phyloP scores from a whole-genome alignment of 2,888 invertebrate genomes.

The Rhopalosiphum nymphaeae region DNA sequence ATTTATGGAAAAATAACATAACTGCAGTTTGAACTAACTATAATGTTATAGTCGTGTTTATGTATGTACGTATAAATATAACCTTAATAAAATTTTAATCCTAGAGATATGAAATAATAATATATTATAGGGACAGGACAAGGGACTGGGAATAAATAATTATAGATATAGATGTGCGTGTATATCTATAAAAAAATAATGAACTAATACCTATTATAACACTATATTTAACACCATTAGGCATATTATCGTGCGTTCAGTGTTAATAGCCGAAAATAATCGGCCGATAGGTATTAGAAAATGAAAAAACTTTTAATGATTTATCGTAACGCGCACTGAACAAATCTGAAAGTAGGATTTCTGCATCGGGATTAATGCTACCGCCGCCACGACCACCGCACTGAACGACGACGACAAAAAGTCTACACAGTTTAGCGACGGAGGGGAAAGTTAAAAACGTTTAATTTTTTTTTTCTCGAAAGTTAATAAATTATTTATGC shows the following conservation, averaged over 20 bases:
- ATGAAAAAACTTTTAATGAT: constrained; percentile 21
- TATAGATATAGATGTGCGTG: background rate
- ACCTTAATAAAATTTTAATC: too few species aligned
- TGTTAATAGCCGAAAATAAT: background rate
- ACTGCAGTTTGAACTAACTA: background rate
- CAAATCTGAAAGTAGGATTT: background rate
- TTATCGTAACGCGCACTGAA: background rate
- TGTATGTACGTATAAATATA: too few species aligned
- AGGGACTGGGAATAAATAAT: background rate
- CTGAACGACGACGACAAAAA: background rate
- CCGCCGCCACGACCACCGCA: background rate
- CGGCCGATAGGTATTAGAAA: background rate
- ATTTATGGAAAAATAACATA: background rate
- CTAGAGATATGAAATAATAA: background rate
- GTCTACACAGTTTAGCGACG: background rate
- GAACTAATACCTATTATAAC: background rate
- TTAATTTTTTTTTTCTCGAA: background rate
- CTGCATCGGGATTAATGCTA: background rate
- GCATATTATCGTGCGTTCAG: background rate
- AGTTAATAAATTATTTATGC: background rate
- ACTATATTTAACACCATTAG: background rate
- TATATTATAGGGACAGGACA: background rate
- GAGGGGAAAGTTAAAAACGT: background rate
- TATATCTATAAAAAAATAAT: background rate
- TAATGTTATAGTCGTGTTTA: background rate